A percentile compares a stretch with the other conserved stretches of the same genome.
phyloP scores from a whole-genome alignment of 2,888 invertebrate species.

The Drosophila dives region DNA sequence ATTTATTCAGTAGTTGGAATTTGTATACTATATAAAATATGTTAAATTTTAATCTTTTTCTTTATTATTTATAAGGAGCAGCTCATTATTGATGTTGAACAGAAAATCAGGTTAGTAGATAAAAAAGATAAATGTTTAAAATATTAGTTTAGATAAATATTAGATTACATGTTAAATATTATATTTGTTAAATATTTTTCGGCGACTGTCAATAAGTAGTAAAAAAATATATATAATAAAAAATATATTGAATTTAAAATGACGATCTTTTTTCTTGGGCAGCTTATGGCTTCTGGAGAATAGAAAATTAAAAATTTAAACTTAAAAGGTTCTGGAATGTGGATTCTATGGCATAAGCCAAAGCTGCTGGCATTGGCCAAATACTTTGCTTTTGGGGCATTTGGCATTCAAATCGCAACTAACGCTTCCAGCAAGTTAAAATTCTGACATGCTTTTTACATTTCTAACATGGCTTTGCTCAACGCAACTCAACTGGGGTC shows the following conservation, averaged over 20 bases:
- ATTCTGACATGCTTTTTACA: constrained; percentile 80
- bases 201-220: neutral
- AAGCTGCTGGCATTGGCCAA: constrained; percentile 36
- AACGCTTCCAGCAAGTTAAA: constrained; percentile 54
- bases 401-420: constrained; percentile 66
- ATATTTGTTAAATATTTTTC: neutral
- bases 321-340: neutral
- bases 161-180: no score
- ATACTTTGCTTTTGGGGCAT: constrained; percentile 38
- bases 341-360: neutral
- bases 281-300: neutral
- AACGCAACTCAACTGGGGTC: constrained; percentile 41
- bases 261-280: neutral
- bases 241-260: neutral
- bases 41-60: no score
- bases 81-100: neutral
- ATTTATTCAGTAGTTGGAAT: no score
- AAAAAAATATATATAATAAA: neutral
- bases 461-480: constrained; percentile 52
- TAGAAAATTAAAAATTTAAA: neutral
- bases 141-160: neutral
- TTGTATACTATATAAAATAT: no score
- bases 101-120: neutral
- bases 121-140: neutral
- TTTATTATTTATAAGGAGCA: no score